These are phyloP conservation scores for Orthosia cruda DNA, from an alignment of 2,888 invertebrate species.

Conservation along the genomic window DNA sequence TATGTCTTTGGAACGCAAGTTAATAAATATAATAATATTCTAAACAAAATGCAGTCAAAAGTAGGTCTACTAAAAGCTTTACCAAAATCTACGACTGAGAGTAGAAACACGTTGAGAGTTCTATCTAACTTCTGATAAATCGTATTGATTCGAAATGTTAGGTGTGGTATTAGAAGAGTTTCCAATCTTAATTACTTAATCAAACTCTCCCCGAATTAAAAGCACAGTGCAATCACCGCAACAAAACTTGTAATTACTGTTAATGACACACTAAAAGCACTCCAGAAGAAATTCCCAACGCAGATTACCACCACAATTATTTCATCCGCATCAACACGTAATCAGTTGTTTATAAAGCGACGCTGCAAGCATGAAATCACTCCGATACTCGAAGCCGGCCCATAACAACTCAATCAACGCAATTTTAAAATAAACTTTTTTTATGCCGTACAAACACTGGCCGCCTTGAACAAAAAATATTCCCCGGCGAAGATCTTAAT, in stretches of 20 bases:
- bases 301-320: conserved; percentile 62
- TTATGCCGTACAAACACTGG: conserved; percentile 78
- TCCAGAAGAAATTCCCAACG: conserved; percentile 40
- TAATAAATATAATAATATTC: too few species aligned
- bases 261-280: conserved; percentile 55
- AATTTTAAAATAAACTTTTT: conserved; percentile 88
- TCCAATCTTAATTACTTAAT: conserved; percentile 17
- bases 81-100: not conserved
- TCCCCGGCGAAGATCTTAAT: conserved; percentile 81
- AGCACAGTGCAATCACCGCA: conserved; percentile 20
- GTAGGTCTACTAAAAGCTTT: conserved; percentile 3
- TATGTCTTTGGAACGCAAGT: too few species aligned
- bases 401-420: conserved; percentile 90
- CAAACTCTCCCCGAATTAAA: conserved; percentile 13
- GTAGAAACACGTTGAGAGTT: too few species aligned
- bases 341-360: conserved; percentile 76
- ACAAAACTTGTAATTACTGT: conserved; percentile 35
- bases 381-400: conserved; percentile 74
- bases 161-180: not conserved
- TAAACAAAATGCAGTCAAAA: not conserved
- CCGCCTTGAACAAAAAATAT: conserved; percentile 83
- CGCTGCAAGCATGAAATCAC: conserved; percentile 80
- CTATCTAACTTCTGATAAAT: not conserved
- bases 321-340: conserved; percentile 69
- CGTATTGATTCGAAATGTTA: not conserved